Base-by-base conservation (phyloP, 1,140 invertebrate genomes). In the Leguminivora glycinivorella region DNA sequence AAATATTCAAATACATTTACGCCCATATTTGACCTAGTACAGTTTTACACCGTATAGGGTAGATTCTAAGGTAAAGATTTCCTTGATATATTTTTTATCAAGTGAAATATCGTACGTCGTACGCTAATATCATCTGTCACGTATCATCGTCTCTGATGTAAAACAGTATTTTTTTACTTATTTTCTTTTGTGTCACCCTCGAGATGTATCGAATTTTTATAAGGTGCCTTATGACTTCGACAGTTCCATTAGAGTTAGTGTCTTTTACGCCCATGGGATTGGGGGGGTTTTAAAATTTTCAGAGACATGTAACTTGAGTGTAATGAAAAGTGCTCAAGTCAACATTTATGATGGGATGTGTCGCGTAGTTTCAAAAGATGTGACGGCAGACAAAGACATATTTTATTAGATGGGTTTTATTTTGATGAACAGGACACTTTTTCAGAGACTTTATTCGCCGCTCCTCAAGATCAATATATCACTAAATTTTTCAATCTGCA, bases 151-250 rank as follows among this genome's bases (percentile, higher is more conserved):
- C 24, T 60, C 14, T 63, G 58, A 63, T 63, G 58, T 63, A 63
- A 31, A 63, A 63, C 58, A 63, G 58, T 31, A 31, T 63, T 63
- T 58, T 58, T 31, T 63, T 63, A 34, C 58, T 63, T 63, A 63
- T 63, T 63, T 31, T 63, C n/a, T 63, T 63, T 26, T 63, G 14
- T 63, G 24, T 58, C 56, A 25, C 25, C 58, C 26, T n/a, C 9
- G 58, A 29, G 58, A 63, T 63, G 58, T 63, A 63, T 63, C 26
- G 58, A 63, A 63, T 63, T 34, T 63, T 63, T 63, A 63, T 31
- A 63, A 63, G 58, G 9, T 17, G 26, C 17, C 58, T 63, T 63
- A 31, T 63, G 58, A 63, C 26, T 63, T 63, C 58, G 58, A 63
- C 58, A 63, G 58, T 31, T 63, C 58, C 58, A 63, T 63, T 63